Base-by-base conservation (phyloP, 2,888 invertebrate species). In the Corythucha ciliata region DNA sequence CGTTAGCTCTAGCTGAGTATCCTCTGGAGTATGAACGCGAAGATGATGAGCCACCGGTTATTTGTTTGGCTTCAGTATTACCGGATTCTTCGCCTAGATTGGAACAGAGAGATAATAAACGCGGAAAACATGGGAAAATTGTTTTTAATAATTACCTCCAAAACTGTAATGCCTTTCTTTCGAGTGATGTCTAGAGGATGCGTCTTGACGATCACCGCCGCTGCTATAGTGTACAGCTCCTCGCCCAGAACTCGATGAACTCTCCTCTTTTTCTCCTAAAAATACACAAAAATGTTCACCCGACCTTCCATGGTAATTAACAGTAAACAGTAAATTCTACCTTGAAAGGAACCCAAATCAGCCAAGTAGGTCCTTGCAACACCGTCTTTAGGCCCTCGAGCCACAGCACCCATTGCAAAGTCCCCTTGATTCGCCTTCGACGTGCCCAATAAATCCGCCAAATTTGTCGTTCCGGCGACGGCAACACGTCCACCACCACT, bases 331-430 rank as follows among this genome's bases (percentile, higher is more conserved):
- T 29, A 29, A 29, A 8, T n/a, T 29, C n/a, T n/a, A 1, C 44
- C 44, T 12, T 29, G 26, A 16, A 45, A 32, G n/a, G 50, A 46
- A n/a, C 57, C 57, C 36, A 60, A 50, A 48, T 60, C 58, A 26
- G 58, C 48, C 7, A 57, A 45, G 37, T 60, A 56, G 5, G 58
- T 60, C 48, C 53, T 57, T 22, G 58, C 60, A 16, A 47, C 53
- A 21, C 58, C 58, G 39, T 57, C 58, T 25, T 41, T 25, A 10
- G 60, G 57, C 1, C 60, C 60, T n/a, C 44, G 34, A 24, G 58
- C 58, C 14, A 59, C 37, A 16, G 48, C 40, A 27, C 46, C 42
- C 5, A 33, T 21, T 6, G 41, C 52, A 40, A 53, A 34, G 45
- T n/a, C n/a, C n/a, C n/a, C n/a, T n/a, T n/a, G n/a, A n/a, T n/a